Evolutionary conservation across 2,113 vertebrate genomes (phyloP).

Genomic region (Amblyopsis rosae): DNA sequence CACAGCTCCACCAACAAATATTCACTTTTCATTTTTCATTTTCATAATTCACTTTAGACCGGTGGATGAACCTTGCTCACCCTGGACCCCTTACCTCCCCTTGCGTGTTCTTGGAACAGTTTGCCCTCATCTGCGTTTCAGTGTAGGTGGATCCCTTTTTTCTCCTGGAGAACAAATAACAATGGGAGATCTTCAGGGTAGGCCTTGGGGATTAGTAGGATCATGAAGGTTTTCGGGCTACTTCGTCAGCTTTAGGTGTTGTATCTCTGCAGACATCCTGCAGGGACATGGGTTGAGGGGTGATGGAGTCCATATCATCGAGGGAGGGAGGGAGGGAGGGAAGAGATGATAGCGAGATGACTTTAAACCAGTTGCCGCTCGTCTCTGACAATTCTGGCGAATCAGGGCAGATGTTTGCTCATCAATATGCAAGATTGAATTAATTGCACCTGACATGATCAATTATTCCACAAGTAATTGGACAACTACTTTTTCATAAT

Average conservation of each 20-base stretch:
- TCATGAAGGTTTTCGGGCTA: too few species aligned
- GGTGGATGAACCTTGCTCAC: conserved; percentile 48
- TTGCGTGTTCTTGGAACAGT: conserved; percentile 57
- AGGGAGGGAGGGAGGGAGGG: conserved; percentile 2
- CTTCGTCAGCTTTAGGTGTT: conserved; percentile 2
- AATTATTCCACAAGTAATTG: too few species aligned
- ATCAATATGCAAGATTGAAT: too few species aligned
- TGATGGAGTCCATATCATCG: conserved; percentile 25
- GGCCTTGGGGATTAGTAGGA: too few species aligned
- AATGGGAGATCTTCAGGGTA: too few species aligned
- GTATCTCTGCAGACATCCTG: conserved; percentile 1
- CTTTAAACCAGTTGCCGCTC: neutral
- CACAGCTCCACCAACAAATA: conserved; percentile 18
- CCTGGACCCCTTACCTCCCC: conserved; percentile 35
- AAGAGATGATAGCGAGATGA: neutral
- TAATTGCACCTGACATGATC: too few species aligned
- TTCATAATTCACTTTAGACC: conserved; percentile 16
- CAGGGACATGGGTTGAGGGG: conserved; percentile 8
- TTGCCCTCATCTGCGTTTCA: conserved; percentile 60
- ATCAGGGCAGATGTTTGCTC: too few species aligned
- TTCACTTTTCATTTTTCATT: conserved; percentile 55
- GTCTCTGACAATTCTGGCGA: too few species aligned
- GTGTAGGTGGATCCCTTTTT: conserved; percentile 33
- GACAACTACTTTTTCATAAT: too few species aligned
- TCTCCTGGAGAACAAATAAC: neutral